Evolutionary conservation across 2,797 vertebrate genomes (phyloP), one percentile per base, ranked within the genome.

Genomic region (Megalops cyprinoides): DNA sequence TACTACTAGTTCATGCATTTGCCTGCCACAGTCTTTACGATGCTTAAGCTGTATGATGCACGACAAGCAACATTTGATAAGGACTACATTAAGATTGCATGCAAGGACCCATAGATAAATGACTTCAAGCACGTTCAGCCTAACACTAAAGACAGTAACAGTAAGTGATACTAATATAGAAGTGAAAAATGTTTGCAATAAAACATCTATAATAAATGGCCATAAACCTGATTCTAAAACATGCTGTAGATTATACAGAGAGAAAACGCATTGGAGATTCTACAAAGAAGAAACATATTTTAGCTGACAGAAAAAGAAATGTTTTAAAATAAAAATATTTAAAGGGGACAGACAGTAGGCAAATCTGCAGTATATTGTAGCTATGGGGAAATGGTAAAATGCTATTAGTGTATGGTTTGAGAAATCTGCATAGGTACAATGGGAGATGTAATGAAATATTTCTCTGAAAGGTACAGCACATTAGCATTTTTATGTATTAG

Each of bases 371-470:
- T n/a, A 69, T 79, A 69, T 37, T 62, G 69, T 39, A 7, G 77
- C 77, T 31, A 12, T 69, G 56, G n/a, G 76, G 55, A 65, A 46
- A 25, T 12, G 42, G 51, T 48, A 77, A 55, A 58, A 56, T 58
- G 51, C 9, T 77, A 77, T 77, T 77, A 58, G 75, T 39, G 20
- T 31, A 4, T 56, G 53, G 56, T 79, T 25, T 37, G 62, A 1
- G 1, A 58, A 77, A 79, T 79, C 46, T 31, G 28, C 60, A 6
- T 18, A 8, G n/a, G 8, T 23, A 53, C 60, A 79, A 39, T 37
- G 77, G 23, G 48, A 77, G 51, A 5, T 7, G 20, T n/a, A 71
- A 69, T 79, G 46, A 51, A 79, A 58, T 79, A 69, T 67, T 42
- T 20, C 56, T 65, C 37, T 42, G 10, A 78, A 48, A 67, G 9